Percentiles rank a stretch among this genome's conserved stretches.
phyloP scores from a whole-genome alignment of 1,140 invertebrate species.

The Battus philenor region DNA sequence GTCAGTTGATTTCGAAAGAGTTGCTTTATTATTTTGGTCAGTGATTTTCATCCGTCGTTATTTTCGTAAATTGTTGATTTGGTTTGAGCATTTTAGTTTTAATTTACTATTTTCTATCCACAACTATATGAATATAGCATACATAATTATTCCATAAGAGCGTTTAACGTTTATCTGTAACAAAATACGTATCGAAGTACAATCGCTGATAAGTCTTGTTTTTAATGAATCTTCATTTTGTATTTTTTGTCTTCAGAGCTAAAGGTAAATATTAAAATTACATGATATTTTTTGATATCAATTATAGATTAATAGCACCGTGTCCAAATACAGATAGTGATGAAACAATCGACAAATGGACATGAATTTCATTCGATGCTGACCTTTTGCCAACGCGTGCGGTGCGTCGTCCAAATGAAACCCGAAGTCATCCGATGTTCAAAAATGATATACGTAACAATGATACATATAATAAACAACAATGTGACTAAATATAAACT shows the following conservation, averaged over 20 bases:
- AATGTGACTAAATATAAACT: constrained; percentile 70
- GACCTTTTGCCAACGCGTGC: background rate
- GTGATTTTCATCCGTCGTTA: constrained; percentile 55
- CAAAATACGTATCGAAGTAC: constrained; percentile 74
- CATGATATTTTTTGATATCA: constrained; percentile 66
- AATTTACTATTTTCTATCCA: constrained; percentile 38
- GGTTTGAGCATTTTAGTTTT: constrained; percentile 43
- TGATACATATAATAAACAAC: constrained; percentile 73
- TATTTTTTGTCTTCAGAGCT: constrained; percentile 43
- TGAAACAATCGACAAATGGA: constrained; percentile 18
- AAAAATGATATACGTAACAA: constrained; percentile 75
- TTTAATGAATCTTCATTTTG: constrained; percentile 50
- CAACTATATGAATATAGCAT: constrained; percentile 28
- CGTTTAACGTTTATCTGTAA: constrained; percentile 54
- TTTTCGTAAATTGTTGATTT: constrained; percentile 54
- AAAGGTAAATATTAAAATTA: constrained; percentile 40
- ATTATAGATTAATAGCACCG: constrained; percentile 50
- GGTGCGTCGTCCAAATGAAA: constrained; percentile 36
- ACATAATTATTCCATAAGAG: constrained; percentile 46
- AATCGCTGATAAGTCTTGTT: constrained; percentile 60
- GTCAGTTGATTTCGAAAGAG: constrained; percentile 60
- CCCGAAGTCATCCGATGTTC: constrained; percentile 66
- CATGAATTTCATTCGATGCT: constrained; percentile 20
- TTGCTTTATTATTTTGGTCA: constrained; percentile 55
- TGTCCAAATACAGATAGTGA: constrained; percentile 36